Evolutionary conservation across 2,888 invertebrate genomes (phyloP), one percentile per base, ranked within the genome.

Genomic region (Archaeoteleia sp.): DNA sequence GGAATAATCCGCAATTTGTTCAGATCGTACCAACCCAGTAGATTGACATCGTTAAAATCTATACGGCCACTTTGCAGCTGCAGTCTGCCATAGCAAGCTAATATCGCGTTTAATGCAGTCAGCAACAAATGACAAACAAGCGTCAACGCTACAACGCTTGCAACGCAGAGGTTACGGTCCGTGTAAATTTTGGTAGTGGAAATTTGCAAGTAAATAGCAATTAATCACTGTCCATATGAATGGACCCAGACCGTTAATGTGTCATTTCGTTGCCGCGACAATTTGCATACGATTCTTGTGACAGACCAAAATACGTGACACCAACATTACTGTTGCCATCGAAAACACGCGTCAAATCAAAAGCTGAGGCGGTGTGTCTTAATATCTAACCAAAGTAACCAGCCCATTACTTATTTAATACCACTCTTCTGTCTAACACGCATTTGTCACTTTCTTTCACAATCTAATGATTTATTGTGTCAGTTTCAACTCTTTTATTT

Each of bases 131-230:
- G 78, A 74, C 79, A 77, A 78, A 80, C 78, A 82, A 78, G 74
- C 76, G 70, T 74, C 73, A 74, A 71, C 73, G 69, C 63, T n/a
- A n/a, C n/a, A n/a, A n/a, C n/a, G n/a, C n/a, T n/a, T 74, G 67
- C 53, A 51, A 35, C 54, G 34, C 45, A 69, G 62, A 71, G 73
- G 72, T 75, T 69, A 70, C 54, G 70, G 58, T 57, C 71, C 75
- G 76, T 76, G 79, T 75, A 79, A 80, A 79, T 75, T 77, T 71
- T 67, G 69, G 73, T 67, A 71, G 68, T 77, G 75, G 77, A 83
- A 81, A 84, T 83, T 84, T 83, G 78, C 83, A 82, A 82, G 83
- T 83, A 82, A 83, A 84, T 82, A 81, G 81, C 83, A 82, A 84
- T 83, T 82, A 83, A 83, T 83, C 82, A 82, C 74, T 76, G 82